Evolutionary conservation across 2,797 vertebrate genomes (phyloP), one percentile per base, ranked within the genome.

Genomic region (Poeciliopsis paucimaculata): DNA sequence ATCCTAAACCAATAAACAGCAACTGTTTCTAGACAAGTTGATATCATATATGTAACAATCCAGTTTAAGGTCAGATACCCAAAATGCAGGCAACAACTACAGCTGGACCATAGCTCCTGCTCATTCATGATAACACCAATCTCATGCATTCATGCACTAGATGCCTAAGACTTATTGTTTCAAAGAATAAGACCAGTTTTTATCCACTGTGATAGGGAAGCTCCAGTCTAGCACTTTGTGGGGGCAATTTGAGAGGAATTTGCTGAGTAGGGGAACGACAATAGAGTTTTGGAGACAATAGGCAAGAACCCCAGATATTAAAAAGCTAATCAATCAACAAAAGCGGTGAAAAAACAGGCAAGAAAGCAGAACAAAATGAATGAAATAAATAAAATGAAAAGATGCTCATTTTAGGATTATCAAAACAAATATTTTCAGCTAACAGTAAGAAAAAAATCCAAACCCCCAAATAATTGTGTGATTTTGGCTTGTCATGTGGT

Each of bases 361-460:
- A 28, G 26, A 71, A 82, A 36, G 0, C 41, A 71, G 84, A 72
- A 71, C 77, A 78, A 76, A 86, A 79, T 83, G 87, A 53, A 76
- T 51, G 64, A 90, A 92, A 93, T 91, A 93, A 94, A 95, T 93
- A 87, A 86, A 84, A 82, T 76, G 81, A 89, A 90, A 87, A 74
- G 80, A 88, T 86, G 92, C 86, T 92, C 82, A 47, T 83, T 87
- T 85, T 87, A 81, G 77, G 86, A 89, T 92, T 28, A 89, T 88
- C 79, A 92, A 91, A 89, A 93, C 84, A 93, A 86, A 92, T 79
- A 82, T 77, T 73, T 89, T 81, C 90, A 87, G 84, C 83, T 88
- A 91, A 77, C 88, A 87, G 84, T 26, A 76, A 84, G 76, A 57
- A 31, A 78, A 28, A n/a, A 28, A 78, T 78, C 76, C 73, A 72